Conservation (phyloP, 2,113 vertebrate genomes). For the Syngnathoides biaculeatus region DNA sequence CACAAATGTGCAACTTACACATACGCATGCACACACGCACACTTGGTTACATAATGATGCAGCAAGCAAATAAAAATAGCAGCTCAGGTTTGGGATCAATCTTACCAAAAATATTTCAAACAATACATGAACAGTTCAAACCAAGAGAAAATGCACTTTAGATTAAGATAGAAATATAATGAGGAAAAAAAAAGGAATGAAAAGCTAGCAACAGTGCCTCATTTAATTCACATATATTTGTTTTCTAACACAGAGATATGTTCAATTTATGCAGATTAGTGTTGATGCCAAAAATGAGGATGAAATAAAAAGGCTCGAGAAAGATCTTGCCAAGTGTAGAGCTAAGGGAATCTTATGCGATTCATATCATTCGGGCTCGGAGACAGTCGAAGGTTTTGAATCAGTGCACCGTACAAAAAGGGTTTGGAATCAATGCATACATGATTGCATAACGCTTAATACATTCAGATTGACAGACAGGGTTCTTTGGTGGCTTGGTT, state of each 20-base stretch:
- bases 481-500: not conserved
- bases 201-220: not conserved
- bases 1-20: not conserved
- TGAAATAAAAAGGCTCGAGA: constrained; percentile 17
- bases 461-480: not conserved
- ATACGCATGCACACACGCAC: not conserved
- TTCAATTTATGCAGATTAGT: constrained; percentile 16
- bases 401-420: constrained; percentile 2
- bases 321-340: constrained; percentile 28
- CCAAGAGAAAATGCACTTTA: constrained; percentile 14
- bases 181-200: constrained; percentile 1
- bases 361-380: constrained; percentile 37
- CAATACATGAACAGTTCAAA: constrained; percentile 12
- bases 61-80: constrained; percentile 31
- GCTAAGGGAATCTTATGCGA: constrained; percentile 17
- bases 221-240: not conserved
- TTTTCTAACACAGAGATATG: not conserved
- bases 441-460: not conserved
- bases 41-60: constrained; percentile 20
- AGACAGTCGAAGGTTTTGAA: constrained; percentile 32
- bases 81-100: constrained; percentile 17
- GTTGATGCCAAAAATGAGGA: constrained; percentile 13
- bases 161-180: constrained; percentile 21
- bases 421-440: not conserved
- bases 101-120: constrained; percentile 18